Percentiles rank a stretch among this genome's conserved stretches.
These are phyloP conservation scores for Petrocephalus microphthalmus DNA, from an alignment of 2,113 vertebrate species.

Conservation along the genomic window DNA sequence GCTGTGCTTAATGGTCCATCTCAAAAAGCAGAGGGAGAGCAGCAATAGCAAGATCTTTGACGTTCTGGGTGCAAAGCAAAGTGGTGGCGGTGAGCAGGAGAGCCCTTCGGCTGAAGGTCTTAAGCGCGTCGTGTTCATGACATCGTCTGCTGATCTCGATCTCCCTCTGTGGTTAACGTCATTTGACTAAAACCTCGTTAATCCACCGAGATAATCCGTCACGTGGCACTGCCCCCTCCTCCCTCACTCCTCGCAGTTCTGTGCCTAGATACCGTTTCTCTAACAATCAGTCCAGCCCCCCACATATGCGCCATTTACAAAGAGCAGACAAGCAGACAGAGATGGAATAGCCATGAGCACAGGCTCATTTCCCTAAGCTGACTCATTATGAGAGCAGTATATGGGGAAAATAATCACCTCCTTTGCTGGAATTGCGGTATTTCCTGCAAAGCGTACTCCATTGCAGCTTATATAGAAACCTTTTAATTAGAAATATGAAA, in stretches of 20 bases:
- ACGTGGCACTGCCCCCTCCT: constrained; percentile 59
- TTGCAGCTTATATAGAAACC: constrained; percentile 16
- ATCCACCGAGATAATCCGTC: constrained; percentile 69
- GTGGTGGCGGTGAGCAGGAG: constrained; percentile 28
- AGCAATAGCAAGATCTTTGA: background rate
- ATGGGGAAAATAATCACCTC: constrained; percentile 59
- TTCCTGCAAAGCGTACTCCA: constrained; percentile 44
- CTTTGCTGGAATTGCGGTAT: constrained; percentile 41
- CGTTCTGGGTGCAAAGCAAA: background rate
- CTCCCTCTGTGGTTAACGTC: constrained; percentile 64
- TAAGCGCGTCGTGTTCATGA: constrained; percentile 65
- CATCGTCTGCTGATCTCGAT: constrained; percentile 62
- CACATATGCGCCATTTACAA: constrained; percentile 37
- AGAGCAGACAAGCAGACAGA: constrained; percentile 38
- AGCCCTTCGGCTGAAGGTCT: constrained; percentile 49
- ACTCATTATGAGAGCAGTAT: constrained; percentile 57
- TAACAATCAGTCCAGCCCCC: constrained; percentile 2
- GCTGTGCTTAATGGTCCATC: background rate
- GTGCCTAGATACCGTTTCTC: constrained; percentile 53
- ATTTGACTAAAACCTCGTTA: constrained; percentile 69
- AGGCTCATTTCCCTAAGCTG: constrained; percentile 43
- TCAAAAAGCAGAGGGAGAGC: background rate
- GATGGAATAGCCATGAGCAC: constrained; percentile 49
- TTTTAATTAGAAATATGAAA: background rate
- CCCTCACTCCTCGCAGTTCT: constrained; percentile 50